A percentile compares a stretch with the other conserved stretches of the same genome.
phyloP scores from a whole-genome alignment of 1,140 invertebrate genomes.

The Drosophila sechellia region DNA sequence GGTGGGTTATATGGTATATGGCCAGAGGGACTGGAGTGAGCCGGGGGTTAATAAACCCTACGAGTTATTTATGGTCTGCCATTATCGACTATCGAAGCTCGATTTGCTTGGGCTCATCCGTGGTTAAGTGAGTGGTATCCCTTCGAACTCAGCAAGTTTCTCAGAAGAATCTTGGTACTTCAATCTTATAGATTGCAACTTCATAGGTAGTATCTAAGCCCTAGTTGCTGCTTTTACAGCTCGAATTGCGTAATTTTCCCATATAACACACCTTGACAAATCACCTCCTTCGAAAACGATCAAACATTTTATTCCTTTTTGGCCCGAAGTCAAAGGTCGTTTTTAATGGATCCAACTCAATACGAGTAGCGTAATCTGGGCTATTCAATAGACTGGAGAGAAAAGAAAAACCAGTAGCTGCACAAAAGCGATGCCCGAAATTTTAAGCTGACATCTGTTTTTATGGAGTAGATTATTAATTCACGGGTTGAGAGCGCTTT shows the following conservation, averaged over 20 bases:
- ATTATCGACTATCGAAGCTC: constrained; percentile 27
- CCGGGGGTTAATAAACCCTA: constrained; percentile 40
- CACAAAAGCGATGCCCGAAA: constrained; percentile 42
- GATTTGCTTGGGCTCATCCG: constrained; percentile 22
- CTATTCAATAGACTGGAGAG: constrained; percentile 31
- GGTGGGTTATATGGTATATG: constrained; percentile 21
- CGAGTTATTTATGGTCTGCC: constrained; percentile 28
- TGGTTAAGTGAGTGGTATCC: constrained; percentile 15
- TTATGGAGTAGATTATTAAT: constrained; percentile 80
- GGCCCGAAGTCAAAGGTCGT: constrained; percentile 24
- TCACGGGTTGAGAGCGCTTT: constrained; percentile 65
- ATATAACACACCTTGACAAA: background rate
- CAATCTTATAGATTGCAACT: too few relatives aligned
- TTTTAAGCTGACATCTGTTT: constrained; percentile 75
- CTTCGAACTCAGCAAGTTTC: background rate
- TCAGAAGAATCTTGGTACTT: background rate
- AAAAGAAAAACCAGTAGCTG: constrained; percentile 72
- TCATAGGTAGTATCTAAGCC: too few relatives aligned
- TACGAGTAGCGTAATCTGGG: constrained; percentile 65
- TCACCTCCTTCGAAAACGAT: background rate
- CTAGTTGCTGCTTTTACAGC: background rate
- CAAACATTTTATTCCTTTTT: constrained; percentile 14
- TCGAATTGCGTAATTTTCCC: background rate
- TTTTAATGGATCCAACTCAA: constrained; percentile 22
- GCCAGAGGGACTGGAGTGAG: background rate